Evolutionary conservation across 2,797 vertebrate genomes (phyloP).

Genomic region (Phoebastria nigripes): DNA sequence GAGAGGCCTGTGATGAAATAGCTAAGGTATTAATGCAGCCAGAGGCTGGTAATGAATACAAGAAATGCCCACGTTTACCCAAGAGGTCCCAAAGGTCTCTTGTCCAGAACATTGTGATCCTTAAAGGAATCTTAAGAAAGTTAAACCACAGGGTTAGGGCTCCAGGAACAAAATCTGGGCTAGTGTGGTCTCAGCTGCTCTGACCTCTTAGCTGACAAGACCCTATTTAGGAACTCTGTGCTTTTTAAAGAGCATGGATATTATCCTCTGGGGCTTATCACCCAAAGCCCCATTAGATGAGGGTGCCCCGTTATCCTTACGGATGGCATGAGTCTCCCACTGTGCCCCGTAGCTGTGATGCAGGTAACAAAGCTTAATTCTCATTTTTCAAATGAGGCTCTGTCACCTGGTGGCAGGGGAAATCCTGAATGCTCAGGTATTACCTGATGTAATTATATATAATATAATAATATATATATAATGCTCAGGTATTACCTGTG

Average conservation of each 20-base stretch:
- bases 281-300: neutral
- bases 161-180: neutral
- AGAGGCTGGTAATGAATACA: slow-evolving; percentile 53
- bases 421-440: neutral
- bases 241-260: neutral
- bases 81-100: slow-evolving; percentile 61
- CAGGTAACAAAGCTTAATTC: neutral
- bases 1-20: slow-evolving; percentile 52
- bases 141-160: neutral
- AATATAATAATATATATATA: neutral
- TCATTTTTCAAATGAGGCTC: neutral
- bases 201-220: neutral
- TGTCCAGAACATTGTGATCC: slow-evolving; percentile 61
- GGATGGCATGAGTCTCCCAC: neutral
- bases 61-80: slow-evolving; percentile 66
- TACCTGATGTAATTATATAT: neutral
- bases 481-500: neutral
- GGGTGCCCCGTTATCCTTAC: neutral
- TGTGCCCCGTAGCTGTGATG: neutral
- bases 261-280: neutral
- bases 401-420: neutral
- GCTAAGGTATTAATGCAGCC: slow-evolving; percentile 50
- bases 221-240: neutral
- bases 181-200: neutral
- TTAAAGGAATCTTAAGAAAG: slow-evolving; percentile 40